A percentile compares a stretch with the other conserved stretches of the same genome.
Conservation (phyloP, 2,797 vertebrate genomes). For the Acomys russatus region DNA sequence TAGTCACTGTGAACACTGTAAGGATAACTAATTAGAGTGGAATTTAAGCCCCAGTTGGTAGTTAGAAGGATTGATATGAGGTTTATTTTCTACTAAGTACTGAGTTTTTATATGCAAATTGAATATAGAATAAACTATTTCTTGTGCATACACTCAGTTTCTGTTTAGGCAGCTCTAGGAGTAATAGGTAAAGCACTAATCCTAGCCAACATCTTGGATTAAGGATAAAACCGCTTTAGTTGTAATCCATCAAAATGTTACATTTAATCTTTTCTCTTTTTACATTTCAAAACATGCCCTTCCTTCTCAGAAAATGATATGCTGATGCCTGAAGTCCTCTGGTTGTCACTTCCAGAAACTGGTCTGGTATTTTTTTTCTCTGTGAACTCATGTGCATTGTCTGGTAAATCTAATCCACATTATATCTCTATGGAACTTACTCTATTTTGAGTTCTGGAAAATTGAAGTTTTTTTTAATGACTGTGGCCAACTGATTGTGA, state of each 20-base stretch:
- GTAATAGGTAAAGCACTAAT: background rate
- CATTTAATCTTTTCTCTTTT: background rate
- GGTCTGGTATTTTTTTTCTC: constrained; percentile 49
- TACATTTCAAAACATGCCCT: constrained; percentile 45
- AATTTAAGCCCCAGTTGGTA: background rate
- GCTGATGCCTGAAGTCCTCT: background rate
- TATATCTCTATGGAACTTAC: constrained; percentile 31
- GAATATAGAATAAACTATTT: constrained; percentile 35
- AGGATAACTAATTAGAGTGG: constrained; percentile 53
- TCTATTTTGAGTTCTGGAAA: background rate
- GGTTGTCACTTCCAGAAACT: background rate
- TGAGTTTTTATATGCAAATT: constrained; percentile 16
- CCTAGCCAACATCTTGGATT: background rate
- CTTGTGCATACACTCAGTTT: background rate
- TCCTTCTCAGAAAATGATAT: background rate
- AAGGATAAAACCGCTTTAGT: background rate
- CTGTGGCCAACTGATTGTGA: background rate
- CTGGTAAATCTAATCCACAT: background rate
- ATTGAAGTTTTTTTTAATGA: constrained; percentile 23
- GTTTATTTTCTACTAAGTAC: constrained; percentile 18
- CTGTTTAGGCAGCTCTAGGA: background rate
- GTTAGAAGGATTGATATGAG: constrained; percentile 27
- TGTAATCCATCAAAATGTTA: background rate
- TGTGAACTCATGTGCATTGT: background rate
- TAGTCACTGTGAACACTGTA: constrained; percentile 59